Conservation (phyloP, 2,797 vertebrate genomes). For the Ctenochaetus hawaiiensis region DNA sequence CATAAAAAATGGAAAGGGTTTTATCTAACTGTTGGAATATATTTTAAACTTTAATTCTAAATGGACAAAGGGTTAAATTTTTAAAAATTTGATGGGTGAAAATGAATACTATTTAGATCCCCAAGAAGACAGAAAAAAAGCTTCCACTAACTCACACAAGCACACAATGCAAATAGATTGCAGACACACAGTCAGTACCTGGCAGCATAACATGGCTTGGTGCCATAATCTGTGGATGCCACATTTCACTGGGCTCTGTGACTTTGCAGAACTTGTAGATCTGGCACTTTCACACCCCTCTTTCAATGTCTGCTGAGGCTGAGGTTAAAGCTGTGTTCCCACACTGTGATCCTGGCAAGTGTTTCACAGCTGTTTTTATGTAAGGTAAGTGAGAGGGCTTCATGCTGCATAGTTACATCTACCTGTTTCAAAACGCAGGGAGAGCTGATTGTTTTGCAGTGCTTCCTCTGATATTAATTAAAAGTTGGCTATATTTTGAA, state of each 20-base stretch:
- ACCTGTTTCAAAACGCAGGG: slow-evolving; percentile 2
- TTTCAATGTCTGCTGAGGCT: slow-evolving; percentile 39
- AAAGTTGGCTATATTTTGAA: slow-evolving; percentile 4
- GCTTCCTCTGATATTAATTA: not conserved
- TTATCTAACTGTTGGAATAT: not conserved
- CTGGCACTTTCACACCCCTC: slow-evolving; percentile 63
- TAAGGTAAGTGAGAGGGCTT: not conserved
- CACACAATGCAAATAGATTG: not conserved
- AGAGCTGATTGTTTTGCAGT: not conserved
- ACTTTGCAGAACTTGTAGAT: slow-evolving; percentile 64
- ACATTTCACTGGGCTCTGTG: slow-evolving; percentile 80
- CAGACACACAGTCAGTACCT: slow-evolving; percentile 10
- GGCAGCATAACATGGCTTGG: slow-evolving; percentile 50
- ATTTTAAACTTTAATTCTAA: not conserved
- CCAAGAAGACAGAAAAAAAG: not conserved
- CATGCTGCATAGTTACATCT: slow-evolving; percentile 11
- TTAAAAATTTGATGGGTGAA: not conserved
- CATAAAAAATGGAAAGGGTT: not conserved
- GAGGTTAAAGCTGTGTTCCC: slow-evolving; percentile 22
- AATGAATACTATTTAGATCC: not conserved
- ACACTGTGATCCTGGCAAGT: slow-evolving; percentile 24
- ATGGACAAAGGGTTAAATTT: not conserved
- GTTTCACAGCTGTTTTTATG: slow-evolving; percentile 21
- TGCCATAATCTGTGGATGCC: slow-evolving; percentile 74
- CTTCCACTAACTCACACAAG: not conserved